Base-by-base conservation (phyloP, 2,888 invertebrate genomes). In the Hemithea aestivaria region DNA sequence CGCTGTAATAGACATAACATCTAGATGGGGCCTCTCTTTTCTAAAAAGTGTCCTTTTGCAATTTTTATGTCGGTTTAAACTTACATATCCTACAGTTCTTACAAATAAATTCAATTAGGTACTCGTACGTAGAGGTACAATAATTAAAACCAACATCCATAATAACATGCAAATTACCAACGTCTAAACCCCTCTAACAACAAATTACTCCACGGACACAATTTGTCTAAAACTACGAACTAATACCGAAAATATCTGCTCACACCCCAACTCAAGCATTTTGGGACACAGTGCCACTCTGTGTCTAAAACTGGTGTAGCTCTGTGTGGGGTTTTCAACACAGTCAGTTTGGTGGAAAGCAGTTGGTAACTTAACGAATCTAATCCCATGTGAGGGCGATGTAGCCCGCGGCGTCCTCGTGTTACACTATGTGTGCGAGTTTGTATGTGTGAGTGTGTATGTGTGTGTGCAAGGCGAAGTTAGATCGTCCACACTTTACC, bases 401-500 rank as follows among this genome's bases (percentile, higher is more conserved):
- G 65, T 68, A 66, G 69, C 73, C 65, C 68, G 72, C 69, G 74
- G 74, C 73, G 66, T 68, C 64, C 60, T 60, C 51, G 54, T 57
- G 60, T 45, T 40, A 45, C 52, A 45, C 53, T 47, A 46, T 50
- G 48, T 60, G 54, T n/a, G n/a, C n/a, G n/a, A n/a, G n/a, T n/a
- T n/a, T n/a, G n/a, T n/a, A n/a, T 41, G 46, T 35, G 40, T 44
- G 42, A 42, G 44, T 44, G 58, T 58, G 58, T 49, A 56, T 39
- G 51, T 46, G 56, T 68, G 79, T 72, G 74, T 73, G 80, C 69
- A 81, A 81, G 84, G 78, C 73, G 75, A 85, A 85, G 85, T 87
- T 87, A 85, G 85, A 85, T 85, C 85, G 85, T 81, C 84, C 84
- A 83, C 84, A 83, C 84, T 87, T 84, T 85, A 84, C 83, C 84